These are phyloP conservation scores for Neosilurus hyrtlii DNA, from an alignment of 2,797 vertebrate species.

Conservation along the genomic window DNA sequence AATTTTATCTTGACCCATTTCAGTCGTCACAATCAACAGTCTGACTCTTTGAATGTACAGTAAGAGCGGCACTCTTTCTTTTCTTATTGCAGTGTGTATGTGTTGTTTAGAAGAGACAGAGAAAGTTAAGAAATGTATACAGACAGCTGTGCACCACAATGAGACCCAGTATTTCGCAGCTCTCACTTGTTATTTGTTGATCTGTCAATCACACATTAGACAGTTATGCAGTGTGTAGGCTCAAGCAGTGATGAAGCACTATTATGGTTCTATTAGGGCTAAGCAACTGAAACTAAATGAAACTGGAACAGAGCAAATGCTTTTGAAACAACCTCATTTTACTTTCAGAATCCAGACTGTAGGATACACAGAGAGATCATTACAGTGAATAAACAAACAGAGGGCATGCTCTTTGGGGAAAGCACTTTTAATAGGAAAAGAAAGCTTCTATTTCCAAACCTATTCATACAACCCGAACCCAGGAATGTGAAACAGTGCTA, in stretches of 20 bases:
- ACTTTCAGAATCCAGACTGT: slow-evolving; percentile 5
- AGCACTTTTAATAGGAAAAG: background rate
- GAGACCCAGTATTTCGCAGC: slow-evolving; percentile 24
- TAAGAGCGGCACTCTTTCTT: slow-evolving; percentile 26
- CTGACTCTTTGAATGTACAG: background rate
- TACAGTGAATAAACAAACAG: slow-evolving; percentile 39
- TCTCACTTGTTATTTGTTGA: slow-evolving; percentile 32
- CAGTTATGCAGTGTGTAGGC: slow-evolving; percentile 9
- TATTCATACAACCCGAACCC: slow-evolving; percentile 5
- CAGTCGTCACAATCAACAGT: slow-evolving; percentile 9
- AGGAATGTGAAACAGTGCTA: slow-evolving; percentile 6
- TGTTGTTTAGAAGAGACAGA: slow-evolving; percentile 7
- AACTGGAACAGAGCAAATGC: slow-evolving; percentile 33
- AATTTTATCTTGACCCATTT: background rate
- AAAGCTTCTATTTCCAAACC: slow-evolving; percentile 3
- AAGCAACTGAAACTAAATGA: slow-evolving; percentile 13
- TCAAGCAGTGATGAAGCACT: background rate
- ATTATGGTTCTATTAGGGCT: slow-evolving; percentile 21
- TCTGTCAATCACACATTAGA: slow-evolving; percentile 30
- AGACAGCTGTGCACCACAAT: slow-evolving; percentile 29
- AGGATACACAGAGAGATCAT: slow-evolving; percentile 25
- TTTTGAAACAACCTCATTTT: slow-evolving; percentile 26
- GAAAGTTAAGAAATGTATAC: slow-evolving; percentile 16
- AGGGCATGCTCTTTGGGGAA: slow-evolving; percentile 1
- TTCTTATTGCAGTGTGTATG: background rate